Base-by-base conservation (phyloP, 2,113 vertebrate species). In the Cettia cetti region DNA sequence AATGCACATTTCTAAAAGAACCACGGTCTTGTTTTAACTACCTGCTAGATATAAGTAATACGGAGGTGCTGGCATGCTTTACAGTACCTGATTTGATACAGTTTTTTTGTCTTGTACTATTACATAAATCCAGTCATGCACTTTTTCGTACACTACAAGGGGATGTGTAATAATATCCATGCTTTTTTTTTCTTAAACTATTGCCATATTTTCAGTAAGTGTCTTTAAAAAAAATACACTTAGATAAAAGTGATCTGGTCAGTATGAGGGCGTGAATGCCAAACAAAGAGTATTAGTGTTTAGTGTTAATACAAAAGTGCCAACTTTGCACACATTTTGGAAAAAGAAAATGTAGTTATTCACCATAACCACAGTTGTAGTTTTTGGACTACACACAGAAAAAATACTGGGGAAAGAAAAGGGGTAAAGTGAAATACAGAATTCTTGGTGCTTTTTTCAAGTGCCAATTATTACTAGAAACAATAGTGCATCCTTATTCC, bases 151-250 rank as follows among this genome's bases (percentile, higher is more conserved):
- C 98, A 98, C 99, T 98, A 98, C 98, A 98, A 98, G 98, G 99
- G 98, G 98, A 98, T 98, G 98, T 99, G 98, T 99, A 99, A 98
- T 98, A 98, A 98, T 99, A 98, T 98, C 98, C 98, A 96, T 98
- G 97, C 97, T 98, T 98, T 97, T 98, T 96, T 97, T 97, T 94
- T 94, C 94, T 97, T 98, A 97, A 98, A 98, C 97, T 98, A 97
- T 98, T 97, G 97, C 97, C 98, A 98, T 98, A 98, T 90, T 97
- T 97, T 98, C 97, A 97, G 96, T 97, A 97, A 97, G 97, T 98
- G 97, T 98, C 98, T 98, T 98, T 97, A 92, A 92, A 95, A 97
- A 69, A 94, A 97, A 94, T 90, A 97, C 98, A 97, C 97, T 97
- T 98, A 97, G 97, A 94, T 98, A 96, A 97, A 97, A 98, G 97